Evolutionary conservation across 2,888 invertebrate genomes (phyloP).

Genomic region (Macrophya alboannulata): DNA sequence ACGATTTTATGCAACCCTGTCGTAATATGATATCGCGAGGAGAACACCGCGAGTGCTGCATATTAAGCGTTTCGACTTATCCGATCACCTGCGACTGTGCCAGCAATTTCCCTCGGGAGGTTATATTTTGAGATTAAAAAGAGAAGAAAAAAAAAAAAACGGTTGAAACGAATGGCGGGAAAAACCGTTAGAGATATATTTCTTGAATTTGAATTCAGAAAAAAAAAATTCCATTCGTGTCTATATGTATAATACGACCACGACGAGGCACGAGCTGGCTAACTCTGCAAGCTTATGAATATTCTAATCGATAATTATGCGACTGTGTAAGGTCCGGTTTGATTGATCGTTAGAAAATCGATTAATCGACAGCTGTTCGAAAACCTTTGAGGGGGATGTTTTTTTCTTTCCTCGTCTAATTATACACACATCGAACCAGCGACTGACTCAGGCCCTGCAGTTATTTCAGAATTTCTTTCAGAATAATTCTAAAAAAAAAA

Average conservation of each 20-base stretch:
- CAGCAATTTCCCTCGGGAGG: slow-evolving; percentile 13
- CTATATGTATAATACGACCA: no score
- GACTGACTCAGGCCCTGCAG: no score
- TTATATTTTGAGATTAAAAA: neutral
- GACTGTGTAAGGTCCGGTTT: neutral
- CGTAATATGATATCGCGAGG: slow-evolving; percentile 73
- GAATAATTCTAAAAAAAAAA: neutral
- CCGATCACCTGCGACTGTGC: slow-evolving; percentile 50
- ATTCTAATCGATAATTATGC: neutral
- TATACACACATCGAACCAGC: neutral
- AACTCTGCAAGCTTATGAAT: neutral
- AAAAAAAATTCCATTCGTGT: neutral
- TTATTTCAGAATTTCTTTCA: neutral
- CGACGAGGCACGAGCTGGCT: neutral
- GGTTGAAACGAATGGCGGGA: neutral
- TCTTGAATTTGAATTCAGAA: neutral
- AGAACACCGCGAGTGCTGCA: slow-evolving; percentile 65
- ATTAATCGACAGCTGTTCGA: neutral
- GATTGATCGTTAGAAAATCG: neutral
- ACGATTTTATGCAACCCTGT: slow-evolving; percentile 75
- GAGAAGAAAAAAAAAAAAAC: neutral
- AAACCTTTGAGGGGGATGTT: neutral
- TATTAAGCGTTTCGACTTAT: slow-evolving; percentile 68
- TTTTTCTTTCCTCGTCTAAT: neutral
- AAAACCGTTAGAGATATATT: neutral